These are phyloP conservation scores for Ictidomys tridecemlineatus DNA, from an alignment of 2,113 vertebrate genomes.

Conservation along the genomic window DNA sequence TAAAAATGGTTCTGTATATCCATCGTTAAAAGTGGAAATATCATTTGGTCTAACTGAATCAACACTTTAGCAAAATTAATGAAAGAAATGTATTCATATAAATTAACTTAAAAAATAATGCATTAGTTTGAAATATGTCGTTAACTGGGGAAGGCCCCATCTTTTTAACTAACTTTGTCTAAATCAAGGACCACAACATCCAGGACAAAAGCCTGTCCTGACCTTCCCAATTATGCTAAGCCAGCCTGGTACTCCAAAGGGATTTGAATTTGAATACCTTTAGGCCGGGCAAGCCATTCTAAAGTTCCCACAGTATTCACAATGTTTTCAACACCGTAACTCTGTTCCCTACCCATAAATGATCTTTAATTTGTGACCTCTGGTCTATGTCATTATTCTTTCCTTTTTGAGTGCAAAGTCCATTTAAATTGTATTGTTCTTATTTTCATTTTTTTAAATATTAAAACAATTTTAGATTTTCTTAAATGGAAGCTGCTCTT, in stretches of 20 bases:
- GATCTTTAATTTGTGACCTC: not conserved
- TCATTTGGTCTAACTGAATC: not conserved
- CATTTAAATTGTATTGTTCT: not conserved
- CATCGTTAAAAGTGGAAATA: not conserved
- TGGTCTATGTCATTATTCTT: not conserved
- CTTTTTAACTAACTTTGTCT: slow-evolving; percentile 22
- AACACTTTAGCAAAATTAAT: not conserved
- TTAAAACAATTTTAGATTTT: not conserved
- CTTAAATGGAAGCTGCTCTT: not conserved
- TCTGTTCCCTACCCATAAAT: not conserved
- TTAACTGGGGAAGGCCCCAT: not conserved
- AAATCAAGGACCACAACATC: not conserved
- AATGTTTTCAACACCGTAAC: not conserved
- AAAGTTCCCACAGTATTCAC: not conserved
- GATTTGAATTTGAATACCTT: slow-evolving; percentile 68
- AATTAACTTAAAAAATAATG: not conserved
- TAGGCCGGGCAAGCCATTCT: not conserved
- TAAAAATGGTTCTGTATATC: not conserved
- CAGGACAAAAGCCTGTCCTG: slow-evolving; percentile 4
- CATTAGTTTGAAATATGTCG: not conserved
- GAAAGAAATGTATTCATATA: not conserved
- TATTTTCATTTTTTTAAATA: slow-evolving; percentile 51
- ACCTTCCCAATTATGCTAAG: slow-evolving; percentile 30
- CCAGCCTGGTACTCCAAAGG: slow-evolving; percentile 20
- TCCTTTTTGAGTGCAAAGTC: not conserved